These are phyloP conservation scores for Chromoteleia sp. DNA, from an alignment of 2,888 invertebrate genomes.

Conservation along the genomic window DNA sequence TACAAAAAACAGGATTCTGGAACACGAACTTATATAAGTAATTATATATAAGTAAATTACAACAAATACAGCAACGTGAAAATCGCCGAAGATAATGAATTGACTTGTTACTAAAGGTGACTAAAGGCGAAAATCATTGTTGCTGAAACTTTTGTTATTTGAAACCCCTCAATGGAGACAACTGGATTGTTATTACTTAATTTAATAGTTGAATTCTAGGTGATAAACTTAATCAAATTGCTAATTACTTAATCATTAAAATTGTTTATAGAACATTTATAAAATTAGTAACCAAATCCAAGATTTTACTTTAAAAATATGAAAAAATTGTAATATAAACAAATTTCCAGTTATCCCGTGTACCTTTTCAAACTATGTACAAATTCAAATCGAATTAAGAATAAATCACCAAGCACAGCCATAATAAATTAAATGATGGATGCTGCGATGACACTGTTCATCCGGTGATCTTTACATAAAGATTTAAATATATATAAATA, in stretches of 20 bases:
- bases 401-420: constrained; percentile 32
- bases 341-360: neutral
- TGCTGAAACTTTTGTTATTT: neutral
- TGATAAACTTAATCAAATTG: too few relatives aligned
- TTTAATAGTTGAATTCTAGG: too few relatives aligned
- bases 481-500: too few relatives aligned
- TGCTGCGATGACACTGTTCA: constrained; percentile 30
- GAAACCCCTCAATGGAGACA: neutral
- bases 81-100: constrained; percentile 6
- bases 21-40: constrained; percentile 4
- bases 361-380: constrained; percentile 1
- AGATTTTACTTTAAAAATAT: too few relatives aligned
- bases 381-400: constrained; percentile 8
- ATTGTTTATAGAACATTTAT: too few relatives aligned
- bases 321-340: neutral
- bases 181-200: constrained; percentile 1
- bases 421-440: constrained; percentile 37
- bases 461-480: constrained; percentile 35
- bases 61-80: constrained; percentile 23
- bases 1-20: constrained; percentile 12
- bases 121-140: neutral
- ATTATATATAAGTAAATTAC: constrained; percentile 25
- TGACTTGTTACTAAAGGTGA: neutral
- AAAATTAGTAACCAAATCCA: too few relatives aligned
- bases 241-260: too few relatives aligned